Conservation (phyloP, 2,113 vertebrate species). For the Scytalopus superciliaris region DNA sequence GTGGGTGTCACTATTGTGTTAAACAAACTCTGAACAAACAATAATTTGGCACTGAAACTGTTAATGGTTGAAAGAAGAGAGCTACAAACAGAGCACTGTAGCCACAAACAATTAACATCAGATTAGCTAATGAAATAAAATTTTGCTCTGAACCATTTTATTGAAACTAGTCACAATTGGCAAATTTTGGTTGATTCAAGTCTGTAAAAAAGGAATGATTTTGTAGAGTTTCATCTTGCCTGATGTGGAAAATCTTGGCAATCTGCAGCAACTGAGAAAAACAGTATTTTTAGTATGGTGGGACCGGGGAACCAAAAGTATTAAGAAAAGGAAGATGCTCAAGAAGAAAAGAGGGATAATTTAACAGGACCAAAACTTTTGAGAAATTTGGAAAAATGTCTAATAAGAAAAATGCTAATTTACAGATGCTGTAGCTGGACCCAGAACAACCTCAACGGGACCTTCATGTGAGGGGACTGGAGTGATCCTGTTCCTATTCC, state of each 20-base stretch:
- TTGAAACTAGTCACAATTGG: not conserved
- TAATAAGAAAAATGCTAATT: not conserved
- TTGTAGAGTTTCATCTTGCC: not conserved
- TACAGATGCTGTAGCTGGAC: not conserved
- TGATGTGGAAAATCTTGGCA: not conserved
- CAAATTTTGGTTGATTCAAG: not conserved
- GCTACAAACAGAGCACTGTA: not conserved
- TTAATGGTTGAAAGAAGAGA: not conserved
- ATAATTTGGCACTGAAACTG: not conserved
- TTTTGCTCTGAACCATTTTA: not conserved
- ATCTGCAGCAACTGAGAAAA: not conserved
- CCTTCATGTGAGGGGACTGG: not conserved
- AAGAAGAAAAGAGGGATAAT: not conserved
- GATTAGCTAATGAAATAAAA: not conserved
- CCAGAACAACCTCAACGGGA: not conserved
- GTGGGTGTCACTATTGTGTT: slow-evolving; percentile 50
- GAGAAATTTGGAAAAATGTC: not conserved
- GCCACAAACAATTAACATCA: not conserved
- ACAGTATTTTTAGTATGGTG: not conserved
- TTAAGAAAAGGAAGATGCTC: not conserved
- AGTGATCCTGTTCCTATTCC: not conserved
- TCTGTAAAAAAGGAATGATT: not conserved
- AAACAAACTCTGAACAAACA: not conserved
- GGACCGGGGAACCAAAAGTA: not conserved
- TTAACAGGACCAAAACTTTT: not conserved